Base-by-base conservation (phyloP, 2,888 invertebrate genomes). In the Luffia ferchaultella region DNA sequence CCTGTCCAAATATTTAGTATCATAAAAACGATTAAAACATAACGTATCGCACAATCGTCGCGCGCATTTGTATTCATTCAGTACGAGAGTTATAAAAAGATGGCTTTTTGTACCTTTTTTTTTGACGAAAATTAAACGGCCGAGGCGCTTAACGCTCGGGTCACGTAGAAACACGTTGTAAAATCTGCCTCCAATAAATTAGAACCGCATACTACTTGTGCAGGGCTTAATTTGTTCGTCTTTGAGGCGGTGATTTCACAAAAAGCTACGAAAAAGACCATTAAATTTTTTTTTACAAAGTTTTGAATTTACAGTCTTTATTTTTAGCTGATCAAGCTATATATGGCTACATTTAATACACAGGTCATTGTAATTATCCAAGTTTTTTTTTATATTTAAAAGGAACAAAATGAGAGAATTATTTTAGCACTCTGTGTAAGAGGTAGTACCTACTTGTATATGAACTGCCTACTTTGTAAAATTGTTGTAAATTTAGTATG, bases 1-100 rank as follows among this genome's bases (percentile, higher is more conserved):
- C 73, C 64, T 76, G 80, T 83, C 80, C 75, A 82, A 83, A 82
- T 78, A 82, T 83, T 82, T 82, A 65, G 73, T 73, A 74, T 72
- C 76, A 80, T 77, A 78, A 82, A 80, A 76, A 71, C 73, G 64
- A 82, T 80, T 76, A 72, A 68, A 68, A 69, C 68, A 67, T 76
- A 80, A 80, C 73, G 78, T 80, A 79, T 78, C 45, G 78, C 72
- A 67, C 67, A 80, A 79, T 82, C 79, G 68, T 68, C 69, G 60
- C 63, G 60, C 64, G 55, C 70, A 76, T 83, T 76, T 73, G 76
- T 82, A 82, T 82, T 77, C 82, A 68, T 60, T 62, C 62, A 65
- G 70, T 60, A 70, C 67, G 63, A 63, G 57, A 60, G 70, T 68
- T 73, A 75, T 76, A 79, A 79, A 79, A 78, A 75, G 63, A 73